phyloP scores from a whole-genome alignment of 2,888 invertebrate species.

The Chalcis sispes region DNA sequence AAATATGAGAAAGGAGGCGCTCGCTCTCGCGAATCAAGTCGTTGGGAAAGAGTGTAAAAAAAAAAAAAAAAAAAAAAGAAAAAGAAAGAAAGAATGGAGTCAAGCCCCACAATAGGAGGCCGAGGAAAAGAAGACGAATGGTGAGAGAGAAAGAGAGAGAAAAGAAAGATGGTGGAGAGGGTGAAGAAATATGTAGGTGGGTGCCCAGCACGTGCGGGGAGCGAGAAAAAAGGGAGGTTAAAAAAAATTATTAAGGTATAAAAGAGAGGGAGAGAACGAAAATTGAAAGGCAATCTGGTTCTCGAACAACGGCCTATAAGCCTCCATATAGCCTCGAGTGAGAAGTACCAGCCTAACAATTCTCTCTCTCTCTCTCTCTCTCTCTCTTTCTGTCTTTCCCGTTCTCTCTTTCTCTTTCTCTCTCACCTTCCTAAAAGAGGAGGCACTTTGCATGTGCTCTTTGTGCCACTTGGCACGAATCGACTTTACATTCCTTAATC shows the following conservation, averaged over 20 bases:
- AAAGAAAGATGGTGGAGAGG: conserved; percentile 3
- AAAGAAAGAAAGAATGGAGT: too few relatives aligned
- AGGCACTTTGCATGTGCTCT: conserved; percentile 46
- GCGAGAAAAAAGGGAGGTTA: too few relatives aligned
- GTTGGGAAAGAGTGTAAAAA: too few relatives aligned
- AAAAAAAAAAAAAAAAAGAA: too few relatives aligned
- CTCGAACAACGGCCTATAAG: conserved; percentile 6
- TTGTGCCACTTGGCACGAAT: conserved; percentile 49
- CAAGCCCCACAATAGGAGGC: neutral
- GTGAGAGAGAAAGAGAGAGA: neutral
- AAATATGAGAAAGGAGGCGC: conserved; percentile 22
- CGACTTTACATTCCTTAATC: conserved; percentile 46
- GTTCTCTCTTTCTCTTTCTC: neutral
- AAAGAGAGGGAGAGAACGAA: neutral
- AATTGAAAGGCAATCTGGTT: conserved; percentile 47
- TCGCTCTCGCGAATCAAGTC: neutral
- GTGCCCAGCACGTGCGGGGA: too few relatives aligned
- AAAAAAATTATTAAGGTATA: too few relatives aligned
- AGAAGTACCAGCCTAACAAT: too few relatives aligned
- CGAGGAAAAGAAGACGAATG: neutral
- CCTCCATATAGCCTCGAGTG: neutral
- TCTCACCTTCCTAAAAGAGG: neutral
- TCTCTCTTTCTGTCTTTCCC: neutral
- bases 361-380: neutral
- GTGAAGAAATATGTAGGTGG: neutral